A percentile compares a stretch with the other conserved stretches of the same genome.
Conservation (phyloP, 1,140 invertebrate species). For the Aethina tumida region DNA sequence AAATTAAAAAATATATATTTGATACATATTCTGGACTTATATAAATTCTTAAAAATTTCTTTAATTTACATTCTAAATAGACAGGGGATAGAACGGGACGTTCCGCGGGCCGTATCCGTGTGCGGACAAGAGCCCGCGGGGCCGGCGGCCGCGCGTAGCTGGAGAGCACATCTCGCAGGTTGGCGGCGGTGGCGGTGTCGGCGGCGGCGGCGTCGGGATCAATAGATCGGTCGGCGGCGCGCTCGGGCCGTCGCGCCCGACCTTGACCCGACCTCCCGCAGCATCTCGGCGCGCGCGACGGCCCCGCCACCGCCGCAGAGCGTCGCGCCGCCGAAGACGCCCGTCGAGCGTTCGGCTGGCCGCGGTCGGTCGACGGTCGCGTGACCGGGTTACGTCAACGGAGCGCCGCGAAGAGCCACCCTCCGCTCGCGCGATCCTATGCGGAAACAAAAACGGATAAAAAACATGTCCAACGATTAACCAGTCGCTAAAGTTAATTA, state of each 20-base stretch:
- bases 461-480: too few species aligned
- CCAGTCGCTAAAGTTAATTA: too few species aligned
- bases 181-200: conserved; percentile 15
- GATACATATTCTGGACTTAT: too few species aligned
- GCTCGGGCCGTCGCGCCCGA: conserved; percentile 8
- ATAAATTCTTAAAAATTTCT: too few species aligned
- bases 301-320: background rate
- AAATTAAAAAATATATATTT: too few species aligned
- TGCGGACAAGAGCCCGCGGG: too few species aligned
- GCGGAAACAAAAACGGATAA: too few species aligned
- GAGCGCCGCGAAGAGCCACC: background rate
- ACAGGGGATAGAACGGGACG: too few species aligned
- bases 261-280: conserved; percentile 28
- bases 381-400: background rate
- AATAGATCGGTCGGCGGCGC: conserved; percentile 23
- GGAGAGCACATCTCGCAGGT: background rate
- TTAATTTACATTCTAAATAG: too few species aligned
- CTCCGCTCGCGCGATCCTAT: too few species aligned
- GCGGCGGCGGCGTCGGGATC: conserved; percentile 23
- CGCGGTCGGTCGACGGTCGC: background rate
- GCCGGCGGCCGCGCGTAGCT: too few species aligned
- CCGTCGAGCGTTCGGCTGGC: background rate
- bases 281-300: conserved; percentile 9
- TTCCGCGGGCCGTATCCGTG: too few species aligned
- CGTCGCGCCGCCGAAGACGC: background rate